Evolutionary conservation across 2,797 vertebrate genomes (phyloP).

Genomic region (Xenopus petersii): DNA sequence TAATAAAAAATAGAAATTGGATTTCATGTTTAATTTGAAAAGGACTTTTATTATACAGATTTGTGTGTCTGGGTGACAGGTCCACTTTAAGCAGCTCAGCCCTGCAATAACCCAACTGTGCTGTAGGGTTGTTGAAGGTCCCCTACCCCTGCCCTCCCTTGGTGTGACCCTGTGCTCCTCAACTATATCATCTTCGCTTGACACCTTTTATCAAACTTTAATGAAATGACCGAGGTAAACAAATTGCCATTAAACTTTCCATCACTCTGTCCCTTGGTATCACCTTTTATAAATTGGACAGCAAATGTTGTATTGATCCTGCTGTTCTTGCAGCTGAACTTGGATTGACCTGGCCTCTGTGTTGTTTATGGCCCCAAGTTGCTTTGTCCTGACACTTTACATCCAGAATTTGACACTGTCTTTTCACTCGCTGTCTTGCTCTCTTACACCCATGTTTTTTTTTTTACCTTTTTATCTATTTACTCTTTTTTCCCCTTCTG

Average conservation of each 20-base stretch:
- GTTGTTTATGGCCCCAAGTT: constrained; percentile 86
- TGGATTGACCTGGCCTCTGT: constrained; percentile 80
- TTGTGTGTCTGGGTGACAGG: too few species aligned
- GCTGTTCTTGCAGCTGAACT: constrained; percentile 85
- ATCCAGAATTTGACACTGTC: constrained; percentile 72
- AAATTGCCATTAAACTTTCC: constrained; percentile 89
- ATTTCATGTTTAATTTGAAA: too few species aligned
- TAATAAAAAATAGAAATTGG: too few species aligned
- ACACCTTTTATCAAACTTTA: constrained; percentile 86
- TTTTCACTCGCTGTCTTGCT: constrained; percentile 57
- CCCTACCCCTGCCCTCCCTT: constrained; percentile 37
- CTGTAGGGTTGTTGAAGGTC: too few species aligned
- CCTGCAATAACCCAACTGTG: too few species aligned
- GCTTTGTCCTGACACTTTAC: constrained; percentile 77
- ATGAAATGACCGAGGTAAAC: constrained; percentile 81
- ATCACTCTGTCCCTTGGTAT: constrained; percentile 82
- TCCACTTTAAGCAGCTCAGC: too few species aligned
- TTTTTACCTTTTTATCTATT: background rate
- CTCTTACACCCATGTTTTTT: background rate
- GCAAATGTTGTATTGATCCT: constrained; percentile 89
- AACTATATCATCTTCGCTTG: constrained; percentile 77
- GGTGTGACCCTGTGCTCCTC: constrained; percentile 69
- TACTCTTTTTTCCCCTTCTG: background rate
- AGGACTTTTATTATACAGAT: too few species aligned
- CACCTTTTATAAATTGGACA: constrained; percentile 89